Evolutionary conservation across 2,888 invertebrate genomes (phyloP), one percentile per base, ranked within the genome.

Genomic region (Mesochorus sp.): DNA sequence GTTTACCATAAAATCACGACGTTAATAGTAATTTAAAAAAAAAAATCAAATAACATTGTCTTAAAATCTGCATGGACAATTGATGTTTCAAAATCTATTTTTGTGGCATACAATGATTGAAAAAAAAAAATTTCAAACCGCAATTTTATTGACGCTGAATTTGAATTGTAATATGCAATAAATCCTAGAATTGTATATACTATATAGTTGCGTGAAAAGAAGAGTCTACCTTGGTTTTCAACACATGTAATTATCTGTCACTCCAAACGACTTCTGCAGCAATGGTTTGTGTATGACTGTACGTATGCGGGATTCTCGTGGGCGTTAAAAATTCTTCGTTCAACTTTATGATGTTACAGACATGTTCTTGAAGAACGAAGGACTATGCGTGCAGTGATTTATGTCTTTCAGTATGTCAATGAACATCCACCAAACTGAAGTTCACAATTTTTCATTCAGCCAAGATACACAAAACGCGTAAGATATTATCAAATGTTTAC

Each of bases 161-260:
- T n/a, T n/a, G n/a, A n/a, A n/a, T n/a, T n/a, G n/a, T n/a, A n/a
- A n/a, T n/a, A n/a, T 6, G 47, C 47, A 17, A 19, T 17, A 47
- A 21, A 47, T 19, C 6, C 6, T 1, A 47, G 21, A 47, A 47
- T n/a, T n/a, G n/a, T n/a, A n/a, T n/a, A n/a, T n/a, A n/a, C n/a
- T n/a, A 28, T 14, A 14, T 17, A 10, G 37, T 19, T 21, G 2
- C 5, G 21, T 37, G 37, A 8, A 21, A n/a, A 10, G 12, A 19
- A 5, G 5, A 37, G 19, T 34, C 34, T 14, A 8, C 24, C 21
- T 39, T 14, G 47, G 21, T 53, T 31, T 71, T 61, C 71, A 14
- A 73, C 51, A 61, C 44, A 31, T 62, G 51, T 47, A 66, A 66
- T 78, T 64, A 73, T 70, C 42, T n/a, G 73, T 73, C 73, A 73